Base-by-base conservation (phyloP, 2,888 invertebrate species). In the Chymomyza procnemis region DNA sequence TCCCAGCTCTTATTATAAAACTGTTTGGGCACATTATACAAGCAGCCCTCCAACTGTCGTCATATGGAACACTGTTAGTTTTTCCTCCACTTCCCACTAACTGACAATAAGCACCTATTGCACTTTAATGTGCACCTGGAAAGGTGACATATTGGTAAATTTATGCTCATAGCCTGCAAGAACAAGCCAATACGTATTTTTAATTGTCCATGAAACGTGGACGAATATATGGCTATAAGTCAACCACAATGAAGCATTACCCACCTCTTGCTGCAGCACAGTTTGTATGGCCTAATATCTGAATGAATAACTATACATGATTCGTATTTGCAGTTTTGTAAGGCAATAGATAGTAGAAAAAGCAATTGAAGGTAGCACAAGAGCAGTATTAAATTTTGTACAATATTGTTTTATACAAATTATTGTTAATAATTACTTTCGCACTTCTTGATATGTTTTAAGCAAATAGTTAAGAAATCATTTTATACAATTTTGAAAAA, bases 1-100 rank as follows among this genome's bases (percentile, higher is more conserved):
- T 97, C 96, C 99, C 99, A 99, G 0, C 99, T 97, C 91, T 96
- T 95, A 86, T 96, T 95, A 89, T 99, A 99, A 92, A 99, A 99
- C 85, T 96, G 95, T 83, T 94, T 93, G 0, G 99, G 99, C 3
- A 99, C 99, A 64, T 99, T 94, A 88, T 98, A 98, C 54, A 99
- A 92, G 80, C 98, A 98, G 0, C 99, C 99, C 91, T 99, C 98
- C 58, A 99, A 92, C 90, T 96, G 96, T 21, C 99, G 93, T 59
- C 96, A 94, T 89, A n/a, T 98, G 97, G 61, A 97, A 92, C 0
- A 96, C 94, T 0, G 95, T 95, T 65, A 97, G 92, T 74, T 94
- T 94, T 85, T 94, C 94, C 66, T 94, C 93, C 9, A 92, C 92
- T 0, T 95, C 95, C 96, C 96, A 96, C 87, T 96, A 95, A 78